Percentiles rank a stretch among this genome's conserved stretches.
Conservation (phyloP, 2,113 vertebrate species). For the Pelmatolapia mariae region DNA sequence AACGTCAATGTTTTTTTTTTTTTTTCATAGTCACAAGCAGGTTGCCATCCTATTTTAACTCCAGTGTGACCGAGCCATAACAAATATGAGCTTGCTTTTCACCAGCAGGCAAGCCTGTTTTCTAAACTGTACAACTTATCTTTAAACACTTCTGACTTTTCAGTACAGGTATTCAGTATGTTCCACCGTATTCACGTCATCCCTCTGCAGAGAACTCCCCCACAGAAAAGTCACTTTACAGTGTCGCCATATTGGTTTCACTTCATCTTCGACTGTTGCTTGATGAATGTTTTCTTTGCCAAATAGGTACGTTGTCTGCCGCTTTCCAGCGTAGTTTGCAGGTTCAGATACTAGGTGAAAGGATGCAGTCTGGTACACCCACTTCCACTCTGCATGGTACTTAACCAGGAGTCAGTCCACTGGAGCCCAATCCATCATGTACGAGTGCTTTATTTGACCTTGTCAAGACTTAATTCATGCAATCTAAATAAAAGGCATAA, state of each 20-base stretch:
- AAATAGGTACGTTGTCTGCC: constrained; percentile 60
- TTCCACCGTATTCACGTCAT: not conserved
- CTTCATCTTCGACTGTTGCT: constrained; percentile 20
- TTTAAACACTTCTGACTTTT: not conserved
- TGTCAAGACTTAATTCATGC: not conserved
- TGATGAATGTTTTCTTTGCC: constrained; percentile 62
- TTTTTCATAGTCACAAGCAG: not conserved
- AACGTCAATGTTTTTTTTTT: not conserved
- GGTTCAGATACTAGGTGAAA: not conserved
- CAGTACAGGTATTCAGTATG: not conserved
- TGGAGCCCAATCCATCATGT: constrained; percentile 8
- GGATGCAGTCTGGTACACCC: constrained; percentile 29
- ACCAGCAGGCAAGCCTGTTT: not conserved
- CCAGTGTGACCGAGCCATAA: not conserved
- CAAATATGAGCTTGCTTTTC: not conserved
- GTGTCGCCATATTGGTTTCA: constrained; percentile 33
- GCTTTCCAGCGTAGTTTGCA: constrained; percentile 6
- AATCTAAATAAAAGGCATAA: not conserved
- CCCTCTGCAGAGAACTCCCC: not conserved
- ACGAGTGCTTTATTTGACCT: constrained; percentile 15
- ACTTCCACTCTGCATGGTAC: constrained; percentile 27
- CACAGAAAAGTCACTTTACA: constrained; percentile 26
- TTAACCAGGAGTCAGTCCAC: constrained; percentile 5
- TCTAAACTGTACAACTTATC: not conserved
- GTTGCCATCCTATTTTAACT: not conserved